Conservation (phyloP, 2,113 vertebrate genomes). For the Neotragus pygmaeus region DNA sequence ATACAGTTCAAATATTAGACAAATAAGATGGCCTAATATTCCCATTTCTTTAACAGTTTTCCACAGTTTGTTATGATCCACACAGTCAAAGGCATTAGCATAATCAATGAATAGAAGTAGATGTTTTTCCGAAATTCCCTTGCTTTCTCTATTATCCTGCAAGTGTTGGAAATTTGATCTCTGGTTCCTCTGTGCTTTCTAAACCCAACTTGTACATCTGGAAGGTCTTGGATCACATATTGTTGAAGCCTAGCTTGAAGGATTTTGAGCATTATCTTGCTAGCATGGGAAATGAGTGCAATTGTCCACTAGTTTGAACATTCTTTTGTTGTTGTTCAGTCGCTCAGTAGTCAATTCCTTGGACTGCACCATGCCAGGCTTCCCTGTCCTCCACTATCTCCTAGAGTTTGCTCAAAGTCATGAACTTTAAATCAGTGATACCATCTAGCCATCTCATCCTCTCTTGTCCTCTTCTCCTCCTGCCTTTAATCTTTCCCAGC, state of each 20-base stretch:
- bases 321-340: background rate
- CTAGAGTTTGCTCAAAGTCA: background rate
- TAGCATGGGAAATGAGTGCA: background rate
- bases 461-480: background rate
- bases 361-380: background rate
- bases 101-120: background rate
- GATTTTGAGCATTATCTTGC: background rate
- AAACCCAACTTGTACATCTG: background rate
- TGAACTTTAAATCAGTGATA: background rate
- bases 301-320: background rate
- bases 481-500: background rate
- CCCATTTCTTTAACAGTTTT: background rate
- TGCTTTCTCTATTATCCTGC: background rate
- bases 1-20: too few species aligned
- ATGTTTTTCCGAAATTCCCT: background rate
- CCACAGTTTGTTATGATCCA: background rate
- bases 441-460: background rate
- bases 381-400: background rate
- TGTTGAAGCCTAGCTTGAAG: background rate
- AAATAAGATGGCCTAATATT: background rate
- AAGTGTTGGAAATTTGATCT: background rate
- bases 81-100: background rate
- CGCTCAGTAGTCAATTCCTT: background rate
- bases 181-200: background rate
- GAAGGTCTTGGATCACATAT: background rate